Evolutionary conservation across 2,888 invertebrate genomes (phyloP).

Genomic region (Meloe dianella): DNA sequence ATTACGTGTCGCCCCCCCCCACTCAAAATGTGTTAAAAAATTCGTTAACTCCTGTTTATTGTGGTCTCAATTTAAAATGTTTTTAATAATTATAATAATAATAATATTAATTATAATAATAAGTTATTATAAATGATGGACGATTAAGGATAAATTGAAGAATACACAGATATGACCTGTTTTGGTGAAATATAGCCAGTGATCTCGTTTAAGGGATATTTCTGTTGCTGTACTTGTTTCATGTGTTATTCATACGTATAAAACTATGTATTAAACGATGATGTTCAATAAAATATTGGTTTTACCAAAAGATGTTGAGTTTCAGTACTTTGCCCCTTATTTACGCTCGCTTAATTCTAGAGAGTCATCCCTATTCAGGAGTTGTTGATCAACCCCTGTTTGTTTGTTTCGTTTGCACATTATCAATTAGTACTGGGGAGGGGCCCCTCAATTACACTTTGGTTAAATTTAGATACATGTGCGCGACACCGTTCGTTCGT

Average conservation of each 20-base stretch:
- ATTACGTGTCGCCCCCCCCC: slow-evolving; percentile 22
- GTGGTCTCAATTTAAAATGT: slow-evolving; percentile 51
- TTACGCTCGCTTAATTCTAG: no score
- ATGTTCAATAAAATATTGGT: slow-evolving; percentile 58
- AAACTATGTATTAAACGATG: slow-evolving; percentile 56
- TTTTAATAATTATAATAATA: slow-evolving; percentile 31
- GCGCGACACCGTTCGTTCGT: slow-evolving; percentile 26
- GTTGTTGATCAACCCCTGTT: neutral
- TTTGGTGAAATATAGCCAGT: slow-evolving; percentile 41
- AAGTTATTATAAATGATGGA: slow-evolving; percentile 52
- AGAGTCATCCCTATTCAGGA: neutral
- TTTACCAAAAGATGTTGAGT: slow-evolving; percentile 39
- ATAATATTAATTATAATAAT: slow-evolving; percentile 43
- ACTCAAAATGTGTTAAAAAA: slow-evolving; percentile 38
- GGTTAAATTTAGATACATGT: slow-evolving; percentile 27
- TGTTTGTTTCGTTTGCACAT: neutral
- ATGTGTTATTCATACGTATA: slow-evolving; percentile 58
- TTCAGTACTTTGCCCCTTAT: no score
- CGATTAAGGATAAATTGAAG: neutral
- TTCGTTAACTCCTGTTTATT: slow-evolving; percentile 46
- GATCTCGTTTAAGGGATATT: slow-evolving; percentile 55
- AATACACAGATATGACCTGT: slow-evolving; percentile 27
- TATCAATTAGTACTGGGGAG: neutral
- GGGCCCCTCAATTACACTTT: neutral
- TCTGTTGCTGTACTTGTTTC: slow-evolving; percentile 50